A percentile compares a stretch with the other conserved stretches of the same genome.
These are phyloP conservation scores for Smithornis capensis DNA, from an alignment of 2,113 vertebrate genomes.

Conservation along the genomic window DNA sequence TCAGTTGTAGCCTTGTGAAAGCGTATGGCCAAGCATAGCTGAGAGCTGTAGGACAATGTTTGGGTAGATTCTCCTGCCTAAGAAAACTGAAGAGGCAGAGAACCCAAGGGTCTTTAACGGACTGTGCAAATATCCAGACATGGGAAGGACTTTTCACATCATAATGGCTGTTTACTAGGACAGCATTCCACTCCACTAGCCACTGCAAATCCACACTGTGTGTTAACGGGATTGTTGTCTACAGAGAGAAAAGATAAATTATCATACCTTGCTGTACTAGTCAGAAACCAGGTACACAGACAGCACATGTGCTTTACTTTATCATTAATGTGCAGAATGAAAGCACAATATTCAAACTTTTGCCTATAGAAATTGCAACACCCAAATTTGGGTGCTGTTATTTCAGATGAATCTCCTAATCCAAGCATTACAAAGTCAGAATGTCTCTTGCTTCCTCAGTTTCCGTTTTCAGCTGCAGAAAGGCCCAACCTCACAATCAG, in stretches of 20 bases:
- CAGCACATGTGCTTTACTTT: neutral
- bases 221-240: slow-evolving; percentile 87
- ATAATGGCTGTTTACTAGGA: slow-evolving; percentile 93
- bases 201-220: slow-evolving; percentile 95
- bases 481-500: neutral
- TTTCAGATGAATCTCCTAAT: neutral
- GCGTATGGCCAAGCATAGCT: slow-evolving; percentile 97
- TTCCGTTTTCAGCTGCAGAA: neutral
- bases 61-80: slow-evolving; percentile 94
- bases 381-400: neutral
- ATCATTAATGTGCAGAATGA: neutral
- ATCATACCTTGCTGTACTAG: neutral
- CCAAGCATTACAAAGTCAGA: neutral
- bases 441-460: neutral
- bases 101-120: slow-evolving; percentile 95
- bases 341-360: neutral
- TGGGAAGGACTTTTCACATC: slow-evolving; percentile 98
- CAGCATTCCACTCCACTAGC: slow-evolving; percentile 96
- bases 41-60: slow-evolving; percentile 93
- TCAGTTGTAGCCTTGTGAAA: slow-evolving; percentile 91
- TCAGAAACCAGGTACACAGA: neutral
- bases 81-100: slow-evolving; percentile 98
- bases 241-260: neutral
- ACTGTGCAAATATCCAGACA: slow-evolving; percentile 98
- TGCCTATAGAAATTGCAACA: neutral